Conservation (phyloP, 2,113 vertebrate species). For the Cacatua alba region DNA sequence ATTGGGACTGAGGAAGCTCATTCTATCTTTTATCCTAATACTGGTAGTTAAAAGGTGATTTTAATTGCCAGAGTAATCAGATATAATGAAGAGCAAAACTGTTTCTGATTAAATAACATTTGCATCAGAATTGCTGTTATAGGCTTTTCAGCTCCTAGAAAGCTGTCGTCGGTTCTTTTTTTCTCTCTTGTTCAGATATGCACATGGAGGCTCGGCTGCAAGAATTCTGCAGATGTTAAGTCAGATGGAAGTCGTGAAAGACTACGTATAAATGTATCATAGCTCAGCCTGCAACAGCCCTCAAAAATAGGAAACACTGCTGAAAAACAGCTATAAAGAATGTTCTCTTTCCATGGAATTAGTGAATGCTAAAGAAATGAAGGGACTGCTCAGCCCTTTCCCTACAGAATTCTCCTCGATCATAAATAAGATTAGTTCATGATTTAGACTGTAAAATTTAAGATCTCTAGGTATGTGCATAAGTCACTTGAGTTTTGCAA, state of each 20-base stretch:
- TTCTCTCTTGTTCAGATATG: not conserved
- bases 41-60: conserved; percentile 67
- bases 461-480: too few species aligned
- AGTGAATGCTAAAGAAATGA: not conserved
- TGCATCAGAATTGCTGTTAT: conserved; percentile 45
- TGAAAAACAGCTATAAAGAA: not conserved
- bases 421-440: not conserved
- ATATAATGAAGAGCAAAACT: conserved; percentile 72
- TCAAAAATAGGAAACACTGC: not conserved
- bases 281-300: not conserved
- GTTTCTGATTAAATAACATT: conserved; percentile 76
- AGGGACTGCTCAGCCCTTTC: not conserved
- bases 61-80: conserved; percentile 73
- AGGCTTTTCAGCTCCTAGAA: conserved; percentile 41
- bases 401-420: not conserved
- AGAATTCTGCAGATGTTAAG: not conserved
- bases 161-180: not conserved
- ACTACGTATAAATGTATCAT: not conserved
- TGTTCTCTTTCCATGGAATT: not conserved
- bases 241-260: not conserved
- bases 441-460: not conserved
- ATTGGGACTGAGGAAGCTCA: conserved; percentile 60
- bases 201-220: not conserved
- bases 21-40: conserved; percentile 40
- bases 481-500: not conserved